These are phyloP conservation scores for Beris chalybata DNA, from an alignment of 2,888 invertebrate genomes.

Conservation along the genomic window DNA sequence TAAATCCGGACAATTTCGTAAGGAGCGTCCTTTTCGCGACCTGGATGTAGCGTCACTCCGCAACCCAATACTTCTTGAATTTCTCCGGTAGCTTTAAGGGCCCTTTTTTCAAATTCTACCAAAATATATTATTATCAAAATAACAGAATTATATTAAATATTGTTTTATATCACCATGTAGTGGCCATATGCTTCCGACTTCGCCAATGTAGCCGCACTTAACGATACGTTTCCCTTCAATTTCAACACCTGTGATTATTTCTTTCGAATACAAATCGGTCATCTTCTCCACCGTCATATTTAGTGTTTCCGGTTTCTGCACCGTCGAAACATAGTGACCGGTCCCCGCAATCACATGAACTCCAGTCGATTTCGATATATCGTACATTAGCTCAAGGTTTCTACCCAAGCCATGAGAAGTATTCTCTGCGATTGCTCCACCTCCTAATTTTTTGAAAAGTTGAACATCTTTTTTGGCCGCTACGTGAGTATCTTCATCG, in stretches of 20 bases:
- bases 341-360: conserved; percentile 76
- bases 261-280: conserved; percentile 64
- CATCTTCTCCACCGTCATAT: conserved; percentile 64
- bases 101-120: conserved; percentile 71
- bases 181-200: conserved; percentile 78
- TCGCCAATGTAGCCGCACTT: conserved; percentile 83
- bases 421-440: conserved; percentile 76
- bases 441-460: conserved; percentile 72
- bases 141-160: not conserved
- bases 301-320: conserved; percentile 59
- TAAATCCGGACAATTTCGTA: conserved; percentile 76
- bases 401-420: conserved; percentile 69
- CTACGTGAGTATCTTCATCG: conserved; percentile 61
- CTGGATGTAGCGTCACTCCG: conserved; percentile 82
- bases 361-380: conserved; percentile 64
- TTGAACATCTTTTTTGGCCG: conserved; percentile 67
- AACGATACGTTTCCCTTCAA: conserved; percentile 53
- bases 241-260: conserved; percentile 60
- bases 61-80: conserved; percentile 68
- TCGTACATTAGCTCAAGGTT: conserved; percentile 63
- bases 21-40: conserved; percentile 68
- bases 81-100: conserved; percentile 69
- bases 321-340: conserved; percentile 73
- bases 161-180: conserved; percentile 63
- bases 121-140: not conserved